These are phyloP conservation scores for Hyposoter dolosus DNA, from an alignment of 2,888 invertebrate species.

Conservation along the genomic window DNA sequence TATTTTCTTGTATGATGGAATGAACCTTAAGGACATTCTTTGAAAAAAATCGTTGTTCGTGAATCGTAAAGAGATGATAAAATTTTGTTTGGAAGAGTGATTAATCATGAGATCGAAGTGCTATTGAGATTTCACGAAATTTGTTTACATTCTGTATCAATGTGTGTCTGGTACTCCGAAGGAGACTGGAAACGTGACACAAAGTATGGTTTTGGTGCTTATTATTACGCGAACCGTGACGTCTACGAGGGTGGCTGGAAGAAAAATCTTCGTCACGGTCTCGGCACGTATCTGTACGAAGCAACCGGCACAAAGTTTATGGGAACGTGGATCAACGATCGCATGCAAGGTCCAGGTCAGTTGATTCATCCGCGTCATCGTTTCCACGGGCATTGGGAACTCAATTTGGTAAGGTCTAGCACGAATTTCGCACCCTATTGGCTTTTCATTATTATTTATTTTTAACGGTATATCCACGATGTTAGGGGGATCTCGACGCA, in stretches of 20 bases:
- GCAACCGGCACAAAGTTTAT: conserved; percentile 87
- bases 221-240: conserved; percentile 91
- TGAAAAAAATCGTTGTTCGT: background rate
- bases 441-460: background rate
- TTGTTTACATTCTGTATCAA: conserved; percentile 41
- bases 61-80: no score
- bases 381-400: conserved; percentile 90
- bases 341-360: conserved; percentile 91
- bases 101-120: background rate
- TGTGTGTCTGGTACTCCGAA: conserved; percentile 60
- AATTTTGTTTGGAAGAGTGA: background rate
- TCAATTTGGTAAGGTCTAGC: conserved; percentile 85
- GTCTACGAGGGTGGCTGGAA: conserved; percentile 93
- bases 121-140: conserved; percentile 29
- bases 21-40: background rate
- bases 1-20: background rate
- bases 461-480: background rate
- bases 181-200: conserved; percentile 90
- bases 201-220: conserved; percentile 91
- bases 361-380: conserved; percentile 89
- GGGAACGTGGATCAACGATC: conserved; percentile 92
- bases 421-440: background rate
- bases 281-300: conserved; percentile 91
- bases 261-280: conserved; percentile 90
- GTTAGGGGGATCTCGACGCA: background rate